These are phyloP conservation scores for Netelia inedita DNA, from an alignment of 2,888 invertebrate genomes.

Conservation along the genomic window DNA sequence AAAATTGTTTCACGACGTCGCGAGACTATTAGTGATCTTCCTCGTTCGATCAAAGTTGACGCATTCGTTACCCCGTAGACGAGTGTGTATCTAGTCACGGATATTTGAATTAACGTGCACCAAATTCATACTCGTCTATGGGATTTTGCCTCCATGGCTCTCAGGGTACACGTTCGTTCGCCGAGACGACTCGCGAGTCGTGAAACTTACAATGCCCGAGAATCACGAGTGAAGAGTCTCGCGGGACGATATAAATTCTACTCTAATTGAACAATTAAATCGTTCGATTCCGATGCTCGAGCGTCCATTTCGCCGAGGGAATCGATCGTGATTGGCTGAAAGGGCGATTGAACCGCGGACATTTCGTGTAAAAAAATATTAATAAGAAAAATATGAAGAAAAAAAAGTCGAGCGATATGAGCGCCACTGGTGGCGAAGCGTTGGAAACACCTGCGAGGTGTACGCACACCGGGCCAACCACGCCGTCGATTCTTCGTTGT, in stretches of 20 bases:
- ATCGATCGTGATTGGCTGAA: constrained; percentile 60
- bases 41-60: constrained; percentile 33
- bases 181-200: background rate
- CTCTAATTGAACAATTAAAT: constrained; percentile 65
- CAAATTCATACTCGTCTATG: constrained; percentile 94
- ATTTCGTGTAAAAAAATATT: background rate
- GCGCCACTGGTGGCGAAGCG: constrained; percentile 33
- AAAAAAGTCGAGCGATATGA: constrained; percentile 15
- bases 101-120: constrained; percentile 87
- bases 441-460: constrained; percentile 47
- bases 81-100: constrained; percentile 97
- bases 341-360: constrained; percentile 31
- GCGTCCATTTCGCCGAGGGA: constrained; percentile 50
- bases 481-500: constrained; percentile 64
- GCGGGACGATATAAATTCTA: background rate
- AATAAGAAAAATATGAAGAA: background rate
- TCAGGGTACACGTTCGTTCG: background rate
- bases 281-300: constrained; percentile 29
- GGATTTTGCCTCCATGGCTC: constrained; percentile 86
- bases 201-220: constrained; percentile 6
- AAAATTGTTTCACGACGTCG: background rate
- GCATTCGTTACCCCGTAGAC: constrained; percentile 89
- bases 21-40: background rate
- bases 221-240: constrained; percentile 1
- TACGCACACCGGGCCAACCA: constrained; percentile 19